Conservation (phyloP, 2,113 vertebrate species). For the Oceanodroma tethys region DNA sequence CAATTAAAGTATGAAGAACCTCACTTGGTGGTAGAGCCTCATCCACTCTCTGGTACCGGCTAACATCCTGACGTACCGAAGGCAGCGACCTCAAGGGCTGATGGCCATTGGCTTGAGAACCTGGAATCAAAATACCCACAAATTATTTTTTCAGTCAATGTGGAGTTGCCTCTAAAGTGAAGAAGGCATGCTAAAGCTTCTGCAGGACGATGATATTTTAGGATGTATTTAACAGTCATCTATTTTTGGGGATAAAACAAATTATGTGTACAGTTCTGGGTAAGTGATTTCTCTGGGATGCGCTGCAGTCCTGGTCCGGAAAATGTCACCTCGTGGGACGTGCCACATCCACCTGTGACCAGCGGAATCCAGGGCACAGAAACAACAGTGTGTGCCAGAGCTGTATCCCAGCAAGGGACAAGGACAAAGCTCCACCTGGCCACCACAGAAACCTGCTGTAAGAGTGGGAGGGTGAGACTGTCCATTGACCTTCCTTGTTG, state of each 20-base stretch:
- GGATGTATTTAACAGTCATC: neutral
- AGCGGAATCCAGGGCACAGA: neutral
- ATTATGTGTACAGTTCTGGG: neutral
- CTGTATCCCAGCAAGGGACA: neutral
- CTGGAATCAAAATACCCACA: slow-evolving; percentile 63
- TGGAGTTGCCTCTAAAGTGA: neutral
- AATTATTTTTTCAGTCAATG: neutral
- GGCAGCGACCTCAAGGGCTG: slow-evolving; percentile 87
- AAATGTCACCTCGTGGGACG: neutral
- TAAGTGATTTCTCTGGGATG: neutral
- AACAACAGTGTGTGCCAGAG: neutral
- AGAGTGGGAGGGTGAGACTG: neutral
- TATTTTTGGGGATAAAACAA: neutral
- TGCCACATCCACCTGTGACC: neutral
- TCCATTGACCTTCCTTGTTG: neutral
- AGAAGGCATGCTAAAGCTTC: neutral
- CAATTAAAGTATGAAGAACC: slow-evolving; percentile 42
- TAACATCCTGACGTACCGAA: slow-evolving; percentile 92
- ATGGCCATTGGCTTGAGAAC: slow-evolving; percentile 85
- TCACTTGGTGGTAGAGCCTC: slow-evolving; percentile 97
- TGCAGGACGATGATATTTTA: neutral
- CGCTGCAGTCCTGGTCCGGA: neutral
- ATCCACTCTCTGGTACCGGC: slow-evolving; percentile 97
- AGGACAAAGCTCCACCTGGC: neutral
- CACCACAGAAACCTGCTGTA: neutral